Percentiles rank a stretch among this genome's conserved stretches.
These are phyloP conservation scores for Phrixothrix hirtus DNA, from an alignment of 2,888 invertebrate genomes.

Conservation along the genomic window DNA sequence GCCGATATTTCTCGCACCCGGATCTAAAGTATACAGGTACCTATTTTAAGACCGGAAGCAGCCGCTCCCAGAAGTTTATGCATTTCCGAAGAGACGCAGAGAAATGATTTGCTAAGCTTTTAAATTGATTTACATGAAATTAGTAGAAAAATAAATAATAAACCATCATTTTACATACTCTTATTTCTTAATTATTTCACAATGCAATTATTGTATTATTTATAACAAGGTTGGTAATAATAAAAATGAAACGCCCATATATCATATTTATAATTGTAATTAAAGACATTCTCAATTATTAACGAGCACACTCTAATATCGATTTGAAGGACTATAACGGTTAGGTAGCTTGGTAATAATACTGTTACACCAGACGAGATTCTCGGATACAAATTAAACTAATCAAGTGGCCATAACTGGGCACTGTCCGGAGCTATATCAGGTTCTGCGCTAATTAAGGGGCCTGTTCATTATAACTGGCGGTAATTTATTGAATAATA, in stretches of 20 bases:
- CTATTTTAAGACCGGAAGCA: constrained; percentile 50
- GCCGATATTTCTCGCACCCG: constrained; percentile 34
- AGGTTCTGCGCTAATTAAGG: constrained; percentile 54
- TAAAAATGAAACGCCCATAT: too few species aligned
- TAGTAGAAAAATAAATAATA: too few species aligned
- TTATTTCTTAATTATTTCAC: too few species aligned
- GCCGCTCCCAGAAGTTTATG: constrained; percentile 45
- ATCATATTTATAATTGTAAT: too few species aligned
- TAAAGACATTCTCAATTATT: too few species aligned
- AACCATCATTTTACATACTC: too few species aligned
- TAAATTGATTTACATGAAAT: too few species aligned
- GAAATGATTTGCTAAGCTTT: constrained; percentile 6
- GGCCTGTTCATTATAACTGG: constrained; percentile 52
- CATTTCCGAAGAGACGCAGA: constrained; percentile 39
- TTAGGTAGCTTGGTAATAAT: constrained; percentile 27
- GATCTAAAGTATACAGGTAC: constrained; percentile 32
- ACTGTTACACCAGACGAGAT: constrained; percentile 38
- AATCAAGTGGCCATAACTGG: constrained; percentile 54
- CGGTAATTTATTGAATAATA: constrained; percentile 57
- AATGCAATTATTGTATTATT: too few species aligned
- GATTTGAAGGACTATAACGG: constrained; percentile 16
- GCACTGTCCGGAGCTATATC: constrained; percentile 51
- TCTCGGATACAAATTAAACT: constrained; percentile 53
- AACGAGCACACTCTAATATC: too few species aligned
- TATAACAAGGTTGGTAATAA: too few species aligned